phyloP scores from a whole-genome alignment of 2,113 vertebrate genomes.

The Misgurnus anguillicaudatus region DNA sequence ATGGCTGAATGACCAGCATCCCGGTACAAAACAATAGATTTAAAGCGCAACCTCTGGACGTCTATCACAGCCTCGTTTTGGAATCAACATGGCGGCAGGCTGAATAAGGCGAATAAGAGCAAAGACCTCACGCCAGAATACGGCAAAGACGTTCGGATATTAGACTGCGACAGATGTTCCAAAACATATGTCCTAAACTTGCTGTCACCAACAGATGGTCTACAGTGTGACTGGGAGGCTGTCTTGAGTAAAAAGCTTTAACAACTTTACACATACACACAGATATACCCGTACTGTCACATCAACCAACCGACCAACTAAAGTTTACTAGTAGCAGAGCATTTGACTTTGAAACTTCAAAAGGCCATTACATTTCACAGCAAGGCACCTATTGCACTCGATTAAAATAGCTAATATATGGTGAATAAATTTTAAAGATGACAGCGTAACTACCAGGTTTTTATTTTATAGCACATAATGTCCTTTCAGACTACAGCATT shows the following conservation, averaged over 20 bases:
- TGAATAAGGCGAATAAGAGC: too few relatives aligned
- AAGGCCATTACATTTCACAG: too few relatives aligned
- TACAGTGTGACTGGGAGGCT: background rate
- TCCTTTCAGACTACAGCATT: background rate
- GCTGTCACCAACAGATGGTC: slow-evolving; percentile 10
- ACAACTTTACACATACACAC: background rate
- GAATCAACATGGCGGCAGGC: too few relatives aligned
- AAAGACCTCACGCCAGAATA: background rate
- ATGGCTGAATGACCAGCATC: too few relatives aligned
- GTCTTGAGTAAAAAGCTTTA: background rate
- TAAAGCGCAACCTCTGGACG: too few relatives aligned
- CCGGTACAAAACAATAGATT: too few relatives aligned
- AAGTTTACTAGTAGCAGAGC: background rate
- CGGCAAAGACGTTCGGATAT: background rate
- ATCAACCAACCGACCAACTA: background rate
- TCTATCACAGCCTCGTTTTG: too few relatives aligned
- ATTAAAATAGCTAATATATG: too few relatives aligned
- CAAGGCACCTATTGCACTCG: too few relatives aligned
- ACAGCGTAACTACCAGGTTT: background rate
- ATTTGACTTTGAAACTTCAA: slow-evolving; percentile 15
- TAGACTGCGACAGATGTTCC: background rate
- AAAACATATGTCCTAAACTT: slow-evolving; percentile 10
- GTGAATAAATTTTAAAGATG: too few relatives aligned
- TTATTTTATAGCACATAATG: background rate
- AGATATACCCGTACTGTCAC: background rate